Conservation (phyloP, 2,888 invertebrate genomes). For the Seira sanloemensis region DNA sequence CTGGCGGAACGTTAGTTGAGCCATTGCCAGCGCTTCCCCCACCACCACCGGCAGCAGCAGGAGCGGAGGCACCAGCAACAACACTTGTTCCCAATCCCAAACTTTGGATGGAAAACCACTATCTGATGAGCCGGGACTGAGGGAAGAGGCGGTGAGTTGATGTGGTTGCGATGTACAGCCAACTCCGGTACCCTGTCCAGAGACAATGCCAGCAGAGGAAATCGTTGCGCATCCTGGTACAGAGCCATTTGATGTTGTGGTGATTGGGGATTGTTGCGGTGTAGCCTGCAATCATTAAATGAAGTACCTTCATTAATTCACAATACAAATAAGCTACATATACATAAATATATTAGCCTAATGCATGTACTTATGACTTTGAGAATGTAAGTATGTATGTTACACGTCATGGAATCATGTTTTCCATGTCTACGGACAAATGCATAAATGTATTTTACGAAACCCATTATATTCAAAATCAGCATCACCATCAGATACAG, state of each 20-base stretch:
- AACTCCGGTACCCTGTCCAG: constrained; percentile 49
- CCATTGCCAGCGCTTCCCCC: constrained; percentile 38
- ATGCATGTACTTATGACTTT: neutral
- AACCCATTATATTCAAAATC: too few species aligned
- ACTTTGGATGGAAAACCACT: constrained; percentile 56
- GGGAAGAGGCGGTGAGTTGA: constrained; percentile 43
- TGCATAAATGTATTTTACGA: too few species aligned
- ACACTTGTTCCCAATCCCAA: constrained; percentile 41
- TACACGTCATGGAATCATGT: too few species aligned
- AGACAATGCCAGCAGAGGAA: constrained; percentile 47
- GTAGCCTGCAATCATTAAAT: constrained; percentile 26
- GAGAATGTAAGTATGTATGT: too few species aligned
- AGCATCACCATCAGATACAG: too few species aligned
- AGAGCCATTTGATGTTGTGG: constrained; percentile 55
- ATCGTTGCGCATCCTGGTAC: constrained; percentile 51
- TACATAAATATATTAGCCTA: neutral
- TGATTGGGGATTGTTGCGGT: constrained; percentile 64
- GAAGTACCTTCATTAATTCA: too few species aligned
- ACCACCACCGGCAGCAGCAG: neutral
- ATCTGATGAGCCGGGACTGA: constrained; percentile 47
- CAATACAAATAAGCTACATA: too few species aligned
- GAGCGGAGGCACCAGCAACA: neutral
- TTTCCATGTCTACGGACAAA: too few species aligned
- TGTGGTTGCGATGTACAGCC: constrained; percentile 49
- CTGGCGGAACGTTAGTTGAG: constrained; percentile 31